A percentile compares a stretch with the other conserved stretches of the same genome.
phyloP scores from a whole-genome alignment of 2,113 vertebrate species.

The Oryzias curvinotus region DNA sequence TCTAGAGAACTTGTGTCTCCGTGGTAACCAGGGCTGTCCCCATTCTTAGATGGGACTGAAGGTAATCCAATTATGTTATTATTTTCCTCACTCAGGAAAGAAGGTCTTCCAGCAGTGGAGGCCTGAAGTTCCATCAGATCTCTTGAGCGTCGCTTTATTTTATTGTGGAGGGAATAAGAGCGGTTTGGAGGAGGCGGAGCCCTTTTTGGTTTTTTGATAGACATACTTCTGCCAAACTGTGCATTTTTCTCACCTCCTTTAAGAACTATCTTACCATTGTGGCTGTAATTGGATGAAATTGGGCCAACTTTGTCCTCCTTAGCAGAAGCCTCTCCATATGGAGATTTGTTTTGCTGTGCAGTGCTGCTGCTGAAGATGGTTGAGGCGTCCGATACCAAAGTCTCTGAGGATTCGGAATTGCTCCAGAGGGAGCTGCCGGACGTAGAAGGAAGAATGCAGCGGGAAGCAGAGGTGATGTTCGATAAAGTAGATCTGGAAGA shows the following conservation, averaged over 20 bases:
- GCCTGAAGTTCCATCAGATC: conserved; percentile 49
- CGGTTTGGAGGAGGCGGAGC: conserved; percentile 84
- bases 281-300: conserved; percentile 56
- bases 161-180: conserved; percentile 88
- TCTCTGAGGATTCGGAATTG: conserved; percentile 90
- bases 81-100: conserved; percentile 24
- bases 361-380: conserved; percentile 83
- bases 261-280: conserved; percentile 27
- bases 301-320: conserved; percentile 57
- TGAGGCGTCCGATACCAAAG: conserved; percentile 92
- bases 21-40: conserved; percentile 65
- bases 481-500: conserved; percentile 75
- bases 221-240: conserved; percentile 82
- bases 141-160: conserved; percentile 80
- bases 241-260: conserved; percentile 57
- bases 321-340: conserved; percentile 13
- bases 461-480: conserved; percentile 63
- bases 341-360: conserved; percentile 40
- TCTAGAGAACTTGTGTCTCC: conserved; percentile 75
- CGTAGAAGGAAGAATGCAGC: conserved; percentile 43
- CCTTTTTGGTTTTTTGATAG: conserved; percentile 86
- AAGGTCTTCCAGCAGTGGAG: background rate
- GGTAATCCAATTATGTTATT: conserved; percentile 58
- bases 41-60: conserved; percentile 1
- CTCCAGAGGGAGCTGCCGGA: conserved; percentile 88